These are phyloP conservation scores for Hymenochirus boettgeri DNA, from an alignment of 2,113 vertebrate genomes.

Conservation along the genomic window DNA sequence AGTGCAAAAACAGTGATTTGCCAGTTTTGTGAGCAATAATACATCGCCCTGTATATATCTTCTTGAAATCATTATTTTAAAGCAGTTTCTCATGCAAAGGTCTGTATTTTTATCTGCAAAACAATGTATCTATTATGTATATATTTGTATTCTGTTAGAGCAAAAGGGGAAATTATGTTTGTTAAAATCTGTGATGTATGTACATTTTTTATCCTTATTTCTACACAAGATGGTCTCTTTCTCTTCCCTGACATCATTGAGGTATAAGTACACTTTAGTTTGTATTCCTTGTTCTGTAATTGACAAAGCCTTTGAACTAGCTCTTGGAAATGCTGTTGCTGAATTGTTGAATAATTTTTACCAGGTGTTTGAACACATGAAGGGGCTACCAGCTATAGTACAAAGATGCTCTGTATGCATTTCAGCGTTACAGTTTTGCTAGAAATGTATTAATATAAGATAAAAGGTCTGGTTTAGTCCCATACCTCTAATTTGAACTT, in stretches of 20 bases:
- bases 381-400: constrained; percentile 45
- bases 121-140: too few relatives aligned
- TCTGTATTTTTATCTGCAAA: too few relatives aligned
- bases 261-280: constrained; percentile 56
- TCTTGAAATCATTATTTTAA: too few relatives aligned
- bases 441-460: constrained; percentile 52
- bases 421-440: constrained; percentile 50
- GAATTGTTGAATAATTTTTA: constrained; percentile 64
- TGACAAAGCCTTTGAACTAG: constrained; percentile 60
- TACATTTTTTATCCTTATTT: constrained; percentile 23
- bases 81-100: too few relatives aligned
- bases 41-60: too few relatives aligned
- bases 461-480: constrained; percentile 54
- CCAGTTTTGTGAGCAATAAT: too few relatives aligned
- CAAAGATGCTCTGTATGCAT: constrained; percentile 45
- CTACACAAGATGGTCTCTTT: constrained; percentile 53
- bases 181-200: accelerated
- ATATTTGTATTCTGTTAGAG: background rate
- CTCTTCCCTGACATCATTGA: constrained; percentile 51
- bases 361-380: constrained; percentile 57
- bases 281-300: constrained; percentile 49
- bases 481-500: constrained; percentile 52
- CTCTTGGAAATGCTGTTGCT: constrained; percentile 57
- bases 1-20: too few relatives aligned
- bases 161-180: background rate